These are phyloP conservation scores for Ruditapes philippinarum DNA, from an alignment of 1,140 invertebrate species.

Conservation along the genomic window DNA sequence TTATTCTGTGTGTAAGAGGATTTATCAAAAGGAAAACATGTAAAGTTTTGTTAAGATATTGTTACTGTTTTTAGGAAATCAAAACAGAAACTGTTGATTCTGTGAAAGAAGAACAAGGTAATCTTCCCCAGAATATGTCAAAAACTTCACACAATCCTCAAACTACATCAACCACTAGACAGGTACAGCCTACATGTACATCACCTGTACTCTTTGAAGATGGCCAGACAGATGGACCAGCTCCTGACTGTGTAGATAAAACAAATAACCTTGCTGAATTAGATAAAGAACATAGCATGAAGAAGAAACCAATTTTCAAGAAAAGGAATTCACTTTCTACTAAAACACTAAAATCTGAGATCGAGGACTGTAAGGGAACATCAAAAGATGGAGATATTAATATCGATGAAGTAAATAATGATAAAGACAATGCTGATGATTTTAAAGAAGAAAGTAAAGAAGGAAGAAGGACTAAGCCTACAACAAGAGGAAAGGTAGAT, in stretches of 20 bases:
- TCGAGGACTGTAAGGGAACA: not conserved
- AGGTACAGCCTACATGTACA: not conserved
- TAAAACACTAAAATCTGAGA: not conserved
- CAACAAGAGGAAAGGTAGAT: conserved; percentile 11
- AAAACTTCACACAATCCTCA: not conserved
- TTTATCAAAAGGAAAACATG: no score
- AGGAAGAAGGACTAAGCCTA: not conserved
- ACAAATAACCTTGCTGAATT: not conserved
- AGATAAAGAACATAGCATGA: not conserved
- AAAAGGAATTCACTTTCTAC: not conserved
- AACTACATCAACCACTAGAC: no score
- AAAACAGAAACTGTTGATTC: no score
- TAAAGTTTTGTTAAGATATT: no score
- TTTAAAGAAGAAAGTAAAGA: not conserved
- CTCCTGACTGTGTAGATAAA: not conserved
- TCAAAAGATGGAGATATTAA: not conserved
- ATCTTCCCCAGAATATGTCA: no score
- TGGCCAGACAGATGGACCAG: no score
- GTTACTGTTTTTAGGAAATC: no score
- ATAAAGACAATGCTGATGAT: not conserved
- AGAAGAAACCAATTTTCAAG: conserved; percentile 51
- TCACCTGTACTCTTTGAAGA: conserved; percentile 34
- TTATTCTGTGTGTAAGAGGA: no score
- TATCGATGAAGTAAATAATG: not conserved
- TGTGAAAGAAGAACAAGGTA: no score